Evolutionary conservation across 1,140 invertebrate species (phyloP), one percentile per base, ranked within the genome.

Genomic region (Glossosoma conforme): DNA sequence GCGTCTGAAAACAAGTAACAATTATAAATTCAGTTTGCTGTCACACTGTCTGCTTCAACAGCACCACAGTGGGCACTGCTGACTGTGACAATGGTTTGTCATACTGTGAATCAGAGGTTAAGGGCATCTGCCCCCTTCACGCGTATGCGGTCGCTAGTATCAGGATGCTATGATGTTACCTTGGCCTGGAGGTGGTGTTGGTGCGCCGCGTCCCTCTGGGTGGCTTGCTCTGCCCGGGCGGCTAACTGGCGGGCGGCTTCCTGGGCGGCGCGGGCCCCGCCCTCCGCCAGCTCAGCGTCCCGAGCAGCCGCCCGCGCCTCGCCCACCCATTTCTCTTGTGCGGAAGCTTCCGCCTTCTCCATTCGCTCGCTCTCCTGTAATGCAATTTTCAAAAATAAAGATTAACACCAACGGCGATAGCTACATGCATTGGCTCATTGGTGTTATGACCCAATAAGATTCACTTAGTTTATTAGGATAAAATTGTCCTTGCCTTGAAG

Each of bases 221-320:
- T 62, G 42, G 38, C 54, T 44, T 58, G 17, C 54, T 54, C 45
- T 22, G 54, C 59, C 50, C 56, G 32, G 41, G 46, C 47, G 33
- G 48, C 52, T 20, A 42, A 28, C 13, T 41, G 40, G 47, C 43
- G 55, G 9, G 50, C 37, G 40, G 52, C 46, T 9, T 13, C 41
- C 3, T 13, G 47, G 14, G 58, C 52, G 40, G 61, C 60, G 58
- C 58, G 56, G 44, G 54, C 63, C 58, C 60, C 21, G 3, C 60
- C 42, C 8, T 65, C 53, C 5, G 68, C 66, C 10, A 73, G 52
- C 2, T 43, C 38, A 0, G 63, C 59, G 35, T 67, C 68, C 28
- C 69, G 68, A 4, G 62, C 59, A 11, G 68, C 37, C 15, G 65
- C 66, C 1, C 63, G 50, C 1, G 64, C 64, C 14, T 68, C 49